These are phyloP conservation scores for Microplitis manilae DNA, from an alignment of 2,888 invertebrate genomes.

Conservation along the genomic window DNA sequence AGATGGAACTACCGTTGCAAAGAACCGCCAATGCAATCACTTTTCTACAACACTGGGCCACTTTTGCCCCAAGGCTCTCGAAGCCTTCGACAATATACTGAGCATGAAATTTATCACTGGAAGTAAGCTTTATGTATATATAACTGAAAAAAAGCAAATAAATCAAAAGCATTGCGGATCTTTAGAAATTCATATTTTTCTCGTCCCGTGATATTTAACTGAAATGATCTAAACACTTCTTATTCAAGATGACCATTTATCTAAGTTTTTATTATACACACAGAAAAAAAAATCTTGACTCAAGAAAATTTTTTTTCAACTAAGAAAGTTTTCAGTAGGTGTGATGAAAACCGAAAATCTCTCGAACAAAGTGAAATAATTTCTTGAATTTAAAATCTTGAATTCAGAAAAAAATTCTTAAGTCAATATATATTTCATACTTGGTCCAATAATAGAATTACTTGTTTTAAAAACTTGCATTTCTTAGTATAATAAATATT, in stretches of 20 bases:
- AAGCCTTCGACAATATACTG: slow-evolving; percentile 21
- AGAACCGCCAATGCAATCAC: slow-evolving; percentile 29
- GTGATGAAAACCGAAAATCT: too few species aligned
- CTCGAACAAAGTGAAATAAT: too few species aligned
- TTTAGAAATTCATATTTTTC: slow-evolving; percentile 9
- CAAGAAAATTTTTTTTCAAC: too few species aligned
- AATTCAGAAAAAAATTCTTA: too few species aligned
- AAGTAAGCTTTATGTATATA: slow-evolving; percentile 18
- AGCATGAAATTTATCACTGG: slow-evolving; percentile 23
- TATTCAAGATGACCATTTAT: slow-evolving; percentile 8
- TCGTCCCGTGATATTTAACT: slow-evolving; percentile 25
- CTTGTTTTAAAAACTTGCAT: too few species aligned
- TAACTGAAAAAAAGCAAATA: slow-evolving; percentile 9
- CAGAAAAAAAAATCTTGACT: slow-evolving; percentile 24
- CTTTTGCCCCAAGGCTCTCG: slow-evolving; percentile 24
- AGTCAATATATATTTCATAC: too few species aligned
- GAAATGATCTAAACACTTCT: slow-evolving; percentile 29
- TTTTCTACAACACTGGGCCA: slow-evolving; percentile 16
- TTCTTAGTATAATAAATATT: too few species aligned
- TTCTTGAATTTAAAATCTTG: too few species aligned
- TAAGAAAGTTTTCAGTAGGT: too few species aligned
- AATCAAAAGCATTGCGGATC: background rate
- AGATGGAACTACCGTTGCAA: slow-evolving; percentile 4
- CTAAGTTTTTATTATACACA: slow-evolving; percentile 49
- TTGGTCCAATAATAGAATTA: too few species aligned